These are phyloP conservation scores for Dicentrarchus labrax DNA, from an alignment of 2,113 vertebrate genomes.

Conservation along the genomic window DNA sequence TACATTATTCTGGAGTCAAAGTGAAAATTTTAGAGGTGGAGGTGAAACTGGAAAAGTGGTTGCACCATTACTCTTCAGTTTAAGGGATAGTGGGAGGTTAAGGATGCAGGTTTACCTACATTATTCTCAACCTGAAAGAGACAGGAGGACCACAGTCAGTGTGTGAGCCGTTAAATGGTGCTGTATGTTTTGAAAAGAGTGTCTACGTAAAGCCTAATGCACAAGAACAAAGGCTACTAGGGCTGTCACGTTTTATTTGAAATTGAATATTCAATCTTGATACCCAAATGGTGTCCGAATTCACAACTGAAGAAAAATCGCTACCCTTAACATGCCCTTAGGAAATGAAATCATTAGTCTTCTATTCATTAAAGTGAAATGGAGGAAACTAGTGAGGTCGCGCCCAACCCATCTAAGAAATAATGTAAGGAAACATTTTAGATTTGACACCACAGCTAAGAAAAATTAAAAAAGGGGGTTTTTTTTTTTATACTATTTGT, in stretches of 20 bases:
- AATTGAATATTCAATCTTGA: not conserved
- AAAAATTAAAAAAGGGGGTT: too few relatives aligned
- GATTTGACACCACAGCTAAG: too few relatives aligned
- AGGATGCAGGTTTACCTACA: conserved; percentile 48
- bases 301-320: not conserved
- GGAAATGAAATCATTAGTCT: too few relatives aligned
- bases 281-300: not conserved
- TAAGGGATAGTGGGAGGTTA: conserved; percentile 53
- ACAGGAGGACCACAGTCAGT: not conserved
- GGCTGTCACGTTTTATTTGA: not conserved
- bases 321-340: not conserved
- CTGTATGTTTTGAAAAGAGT: not conserved
- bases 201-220: not conserved
- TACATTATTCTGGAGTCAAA: conserved; percentile 58
- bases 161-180: not conserved
- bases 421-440: too few relatives aligned
- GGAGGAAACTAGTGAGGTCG: too few relatives aligned
- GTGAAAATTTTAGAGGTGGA: conserved; percentile 47
- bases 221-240: not conserved
- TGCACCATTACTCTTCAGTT: conserved; percentile 59
- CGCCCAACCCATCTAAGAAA: too few relatives aligned
- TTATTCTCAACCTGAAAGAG: conserved; percentile 44
- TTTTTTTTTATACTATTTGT: too few relatives aligned
- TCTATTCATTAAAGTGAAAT: too few relatives aligned
- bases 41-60: conserved; percentile 61